A percentile compares a stretch with the other conserved stretches of the same genome.
Conservation (phyloP, 2,113 vertebrate species). For the human (Homo sapiens) region DNA sequence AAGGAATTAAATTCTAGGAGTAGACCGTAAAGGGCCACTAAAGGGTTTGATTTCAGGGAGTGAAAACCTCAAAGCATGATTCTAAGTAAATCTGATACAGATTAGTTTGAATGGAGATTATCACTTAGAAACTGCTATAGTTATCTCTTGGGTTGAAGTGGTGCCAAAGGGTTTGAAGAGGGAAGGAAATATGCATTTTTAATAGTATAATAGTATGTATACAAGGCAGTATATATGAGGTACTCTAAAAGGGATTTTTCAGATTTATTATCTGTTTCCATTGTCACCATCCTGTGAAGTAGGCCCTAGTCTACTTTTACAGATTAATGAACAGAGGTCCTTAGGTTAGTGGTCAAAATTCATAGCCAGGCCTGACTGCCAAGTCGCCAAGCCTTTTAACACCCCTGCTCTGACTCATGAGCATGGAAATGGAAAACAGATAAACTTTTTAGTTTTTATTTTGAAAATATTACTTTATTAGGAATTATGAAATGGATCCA, state of each 20-base stretch:
- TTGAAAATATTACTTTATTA: background rate
- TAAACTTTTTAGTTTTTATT: background rate
- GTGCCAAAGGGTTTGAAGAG: background rate
- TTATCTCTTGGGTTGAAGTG: background rate
- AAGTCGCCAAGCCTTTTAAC: background rate
- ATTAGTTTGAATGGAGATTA: background rate
- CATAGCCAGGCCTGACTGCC: background rate
- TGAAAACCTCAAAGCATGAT: background rate
- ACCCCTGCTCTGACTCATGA: background rate
- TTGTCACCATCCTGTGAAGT: background rate
- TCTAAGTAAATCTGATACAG: background rate
- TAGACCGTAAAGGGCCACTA: background rate
- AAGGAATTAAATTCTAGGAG: background rate
- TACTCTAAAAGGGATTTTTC: background rate
- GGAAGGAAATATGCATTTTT: background rate
- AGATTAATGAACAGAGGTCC: background rate
- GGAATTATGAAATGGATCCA: constrained; percentile 12
- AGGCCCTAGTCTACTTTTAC: background rate
- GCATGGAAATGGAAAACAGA: background rate
- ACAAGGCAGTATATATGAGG: background rate
- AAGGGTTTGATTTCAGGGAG: background rate
- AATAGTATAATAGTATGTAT: background rate
- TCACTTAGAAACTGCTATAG: background rate
- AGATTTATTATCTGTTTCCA: background rate
- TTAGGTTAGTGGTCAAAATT: background rate